Conservation (phyloP, 2,113 vertebrate genomes). For the Chelonoidis abingdonii region DNA sequence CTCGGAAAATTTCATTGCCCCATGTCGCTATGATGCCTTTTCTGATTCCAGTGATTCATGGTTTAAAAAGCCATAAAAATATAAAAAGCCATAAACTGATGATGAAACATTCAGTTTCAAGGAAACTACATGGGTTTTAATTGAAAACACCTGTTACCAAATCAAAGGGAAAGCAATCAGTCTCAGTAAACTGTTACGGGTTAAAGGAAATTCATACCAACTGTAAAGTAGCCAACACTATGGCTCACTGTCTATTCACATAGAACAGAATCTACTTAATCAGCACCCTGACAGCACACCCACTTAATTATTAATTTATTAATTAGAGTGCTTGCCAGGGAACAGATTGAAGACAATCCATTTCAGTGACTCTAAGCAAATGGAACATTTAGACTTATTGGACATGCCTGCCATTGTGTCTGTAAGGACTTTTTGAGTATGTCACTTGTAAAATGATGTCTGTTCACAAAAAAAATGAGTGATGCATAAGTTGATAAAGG, state of each 20-base stretch:
- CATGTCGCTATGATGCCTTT: not conserved
- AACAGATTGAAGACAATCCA: conserved; percentile 16
- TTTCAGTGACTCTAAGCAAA: conserved; percentile 25
- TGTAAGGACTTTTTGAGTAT: not conserved
- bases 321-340: conserved; percentile 34
- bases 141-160: conserved; percentile 35
- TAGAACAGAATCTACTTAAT: conserved; percentile 20
- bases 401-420: not conserved
- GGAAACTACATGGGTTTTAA: conserved; percentile 20
- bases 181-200: conserved; percentile 40
- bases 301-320: conserved; percentile 56
- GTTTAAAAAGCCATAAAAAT: no score
- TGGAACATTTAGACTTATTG: not conserved
- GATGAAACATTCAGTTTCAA: conserved; percentile 2
- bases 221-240: conserved; percentile 22
- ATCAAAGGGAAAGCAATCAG: conserved; percentile 27
- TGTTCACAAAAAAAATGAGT: not conserved
- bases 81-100: not conserved
- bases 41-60: not conserved
- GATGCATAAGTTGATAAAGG: not conserved
- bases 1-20: not conserved
- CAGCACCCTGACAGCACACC: not conserved
- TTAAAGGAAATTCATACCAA: conserved; percentile 41
- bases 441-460: not conserved
- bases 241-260: conserved; percentile 22